Evolutionary conservation across 2,797 vertebrate genomes (phyloP).

Genomic region (Rhyacichthys aspro): DNA sequence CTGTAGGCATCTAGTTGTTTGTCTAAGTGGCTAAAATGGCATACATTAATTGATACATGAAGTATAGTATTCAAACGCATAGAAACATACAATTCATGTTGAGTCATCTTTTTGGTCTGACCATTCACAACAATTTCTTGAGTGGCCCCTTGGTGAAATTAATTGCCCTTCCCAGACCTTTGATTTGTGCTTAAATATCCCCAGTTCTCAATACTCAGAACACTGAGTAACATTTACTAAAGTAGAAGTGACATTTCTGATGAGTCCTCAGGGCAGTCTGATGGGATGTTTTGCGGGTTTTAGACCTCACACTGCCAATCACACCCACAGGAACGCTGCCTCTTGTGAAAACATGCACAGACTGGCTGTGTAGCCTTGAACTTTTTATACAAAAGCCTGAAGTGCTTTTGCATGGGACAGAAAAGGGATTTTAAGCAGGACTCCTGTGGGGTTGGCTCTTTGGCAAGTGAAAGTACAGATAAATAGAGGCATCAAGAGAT

Average conservation of each 20-base stretch:
- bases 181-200: conserved; percentile 23
- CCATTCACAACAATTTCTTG: not conserved
- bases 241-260: conserved; percentile 43
- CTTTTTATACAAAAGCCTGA: conserved; percentile 12
- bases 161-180: conserved; percentile 8
- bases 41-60: no score
- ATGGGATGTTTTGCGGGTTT: conserved; percentile 29
- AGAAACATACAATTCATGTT: no score
- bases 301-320: conserved; percentile 32
- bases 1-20: no score
- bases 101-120: no score
- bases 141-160: not conserved
- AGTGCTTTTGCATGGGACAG: conserved; percentile 6
- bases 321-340: conserved; percentile 31
- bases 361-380: not conserved
- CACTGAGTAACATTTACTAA: conserved; percentile 44
- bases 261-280: conserved; percentile 23
- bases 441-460: conserved; percentile 17
- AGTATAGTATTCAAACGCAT: no score
- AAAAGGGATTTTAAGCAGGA: conserved; percentile 7
- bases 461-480: conserved; percentile 19
- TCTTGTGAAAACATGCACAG: conserved; percentile 23
- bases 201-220: conserved; percentile 18
- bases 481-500: conserved; percentile 40
- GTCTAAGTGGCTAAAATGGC: no score